Evolutionary conservation across 2,888 invertebrate species (phyloP).

Genomic region (Thelaira solivaga): DNA sequence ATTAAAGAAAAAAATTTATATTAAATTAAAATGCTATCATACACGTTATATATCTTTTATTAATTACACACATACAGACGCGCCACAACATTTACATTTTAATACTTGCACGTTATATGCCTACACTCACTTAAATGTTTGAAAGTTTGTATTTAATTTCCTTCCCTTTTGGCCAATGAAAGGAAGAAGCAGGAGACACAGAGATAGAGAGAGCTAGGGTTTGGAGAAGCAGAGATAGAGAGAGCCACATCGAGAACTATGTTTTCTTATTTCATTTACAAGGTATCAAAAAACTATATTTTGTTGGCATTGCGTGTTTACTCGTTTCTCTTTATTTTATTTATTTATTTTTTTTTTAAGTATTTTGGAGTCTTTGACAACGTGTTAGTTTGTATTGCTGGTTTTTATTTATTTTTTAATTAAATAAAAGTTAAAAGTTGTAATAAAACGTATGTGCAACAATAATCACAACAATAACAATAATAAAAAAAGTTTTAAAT

Average conservation of each 20-base stretch:
- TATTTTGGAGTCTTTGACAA: slow-evolving; percentile 46
- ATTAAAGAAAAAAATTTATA: not conserved
- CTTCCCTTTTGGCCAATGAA: slow-evolving; percentile 30
- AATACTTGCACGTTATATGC: too few species aligned
- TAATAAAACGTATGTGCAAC: slow-evolving; percentile 3
- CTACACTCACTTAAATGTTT: not conserved
- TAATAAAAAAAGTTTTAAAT: not conserved
- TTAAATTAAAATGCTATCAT: slow-evolving; percentile 10
- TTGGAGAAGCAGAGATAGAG: too few species aligned
- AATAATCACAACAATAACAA: slow-evolving; percentile 9
- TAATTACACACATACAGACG: not conserved
- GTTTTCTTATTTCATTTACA: slow-evolving; percentile 53
- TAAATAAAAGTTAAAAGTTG: too few species aligned
- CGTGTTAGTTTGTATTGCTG: slow-evolving; percentile 18
- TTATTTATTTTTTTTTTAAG: slow-evolving; percentile 9
- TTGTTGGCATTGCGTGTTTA: not conserved
- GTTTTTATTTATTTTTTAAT: not conserved
- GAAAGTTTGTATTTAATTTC: slow-evolving; percentile 18
- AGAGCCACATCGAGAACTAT: slow-evolving; percentile 3
- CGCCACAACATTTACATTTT: too few species aligned
- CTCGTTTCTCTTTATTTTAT: slow-evolving; percentile 12
- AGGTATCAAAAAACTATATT: slow-evolving; percentile 16
- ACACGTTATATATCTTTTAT: not conserved
- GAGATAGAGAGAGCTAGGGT: not conserved
- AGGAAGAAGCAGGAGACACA: not conserved